Conservation (phyloP, 2,888 invertebrate species). For the Drymonia ruficornis region DNA sequence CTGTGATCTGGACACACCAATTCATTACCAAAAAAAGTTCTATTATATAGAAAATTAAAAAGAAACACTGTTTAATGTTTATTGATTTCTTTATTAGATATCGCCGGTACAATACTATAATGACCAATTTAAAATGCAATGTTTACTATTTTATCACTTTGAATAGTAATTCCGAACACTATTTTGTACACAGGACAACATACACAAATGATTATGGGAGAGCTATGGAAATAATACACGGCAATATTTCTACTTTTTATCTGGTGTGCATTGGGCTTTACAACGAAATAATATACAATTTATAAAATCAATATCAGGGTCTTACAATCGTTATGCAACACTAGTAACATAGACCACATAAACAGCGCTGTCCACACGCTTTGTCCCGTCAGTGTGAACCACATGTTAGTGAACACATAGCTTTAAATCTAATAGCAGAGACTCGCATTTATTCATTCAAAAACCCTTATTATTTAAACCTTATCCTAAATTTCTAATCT, state of each 20-base stretch:
- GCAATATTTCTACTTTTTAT: conserved; percentile 60
- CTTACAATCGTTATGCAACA: conserved; percentile 12
- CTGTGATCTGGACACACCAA: no score
- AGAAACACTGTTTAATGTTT: conserved; percentile 28
- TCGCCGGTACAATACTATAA: conserved; percentile 76
- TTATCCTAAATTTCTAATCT: conserved; percentile 30
- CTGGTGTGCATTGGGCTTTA: conserved; percentile 53
- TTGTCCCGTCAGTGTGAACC: background rate
- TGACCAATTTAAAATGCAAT: conserved; percentile 78
- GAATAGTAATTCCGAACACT: conserved; percentile 62
- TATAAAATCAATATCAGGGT: conserved; percentile 23
- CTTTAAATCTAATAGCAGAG: background rate
- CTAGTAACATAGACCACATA: background rate
- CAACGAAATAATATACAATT: conserved; percentile 20
- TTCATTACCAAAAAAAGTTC: no score
- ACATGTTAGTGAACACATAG: conserved; percentile 20
- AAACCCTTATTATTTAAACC: conserved; percentile 4
- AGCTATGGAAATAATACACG: conserved; percentile 44
- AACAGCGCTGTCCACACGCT: background rate
- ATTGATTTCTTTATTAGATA: conserved; percentile 77
- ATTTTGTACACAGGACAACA: conserved; percentile 76
- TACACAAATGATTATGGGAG: conserved; percentile 45
- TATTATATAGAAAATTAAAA: background rate
- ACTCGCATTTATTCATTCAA: background rate
- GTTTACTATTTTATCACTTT: conserved; percentile 71